phyloP scores from a whole-genome alignment of 2,888 invertebrate genomes.

The Netelia virgata region DNA sequence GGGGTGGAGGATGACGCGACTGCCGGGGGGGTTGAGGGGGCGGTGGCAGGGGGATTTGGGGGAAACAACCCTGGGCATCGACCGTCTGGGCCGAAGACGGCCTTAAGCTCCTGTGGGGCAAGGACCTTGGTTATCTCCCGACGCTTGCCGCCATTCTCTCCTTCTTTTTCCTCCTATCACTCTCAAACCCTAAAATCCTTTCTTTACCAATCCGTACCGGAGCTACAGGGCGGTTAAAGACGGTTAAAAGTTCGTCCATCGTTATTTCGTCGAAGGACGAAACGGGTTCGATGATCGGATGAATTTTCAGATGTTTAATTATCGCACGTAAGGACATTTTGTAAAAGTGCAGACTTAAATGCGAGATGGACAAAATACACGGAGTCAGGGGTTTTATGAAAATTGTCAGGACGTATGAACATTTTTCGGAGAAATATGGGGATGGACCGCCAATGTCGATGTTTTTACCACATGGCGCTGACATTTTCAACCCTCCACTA shows the following conservation, averaged over 20 bases:
- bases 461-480: no score
- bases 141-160: conserved; percentile 58
- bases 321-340: background rate
- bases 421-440: no score
- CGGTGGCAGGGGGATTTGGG: conserved; percentile 20
- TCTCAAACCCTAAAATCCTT: conserved; percentile 10
- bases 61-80: conserved; percentile 79
- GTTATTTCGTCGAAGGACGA: background rate
- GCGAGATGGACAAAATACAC: background rate
- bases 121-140: conserved; percentile 77
- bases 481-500: no score
- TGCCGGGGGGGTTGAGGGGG: background rate
- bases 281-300: conserved; percentile 5
- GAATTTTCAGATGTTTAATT: conserved; percentile 13
- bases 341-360: background rate
- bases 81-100: conserved; percentile 77
- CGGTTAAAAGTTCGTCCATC: background rate
- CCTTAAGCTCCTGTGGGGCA: conserved; percentile 80
- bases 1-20: conserved; percentile 3
- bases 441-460: no score
- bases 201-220: conserved; percentile 35
- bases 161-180: background rate
- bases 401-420: no score
- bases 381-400: no score
- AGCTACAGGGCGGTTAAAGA: conserved; percentile 17